Evolutionary conservation across 2,113 vertebrate genomes (phyloP).

Genomic region (Oreocharis arfaki): DNA sequence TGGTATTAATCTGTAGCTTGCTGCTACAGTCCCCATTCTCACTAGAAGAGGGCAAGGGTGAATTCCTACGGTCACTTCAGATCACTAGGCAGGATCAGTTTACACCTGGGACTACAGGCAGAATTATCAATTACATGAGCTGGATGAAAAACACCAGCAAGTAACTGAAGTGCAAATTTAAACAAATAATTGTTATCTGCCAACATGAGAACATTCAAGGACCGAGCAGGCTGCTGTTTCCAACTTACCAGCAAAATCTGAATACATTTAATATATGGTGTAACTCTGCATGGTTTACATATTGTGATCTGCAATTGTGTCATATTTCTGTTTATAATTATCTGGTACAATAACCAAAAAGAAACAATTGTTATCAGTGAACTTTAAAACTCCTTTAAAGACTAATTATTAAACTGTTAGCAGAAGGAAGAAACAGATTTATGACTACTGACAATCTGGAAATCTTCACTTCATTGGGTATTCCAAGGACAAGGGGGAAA

Average conservation of each 20-base stretch:
- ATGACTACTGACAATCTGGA: constrained; percentile 57
- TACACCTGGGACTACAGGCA: not conserved
- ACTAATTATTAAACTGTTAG: constrained; percentile 38
- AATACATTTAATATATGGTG: not conserved
- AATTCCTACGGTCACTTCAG: not conserved
- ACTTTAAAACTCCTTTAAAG: constrained; percentile 28
- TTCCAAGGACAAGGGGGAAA: constrained; percentile 41
- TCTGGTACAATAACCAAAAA: not conserved
- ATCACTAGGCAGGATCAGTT: not conserved
- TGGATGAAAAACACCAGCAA: not conserved
- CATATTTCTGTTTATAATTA: constrained; percentile 13
- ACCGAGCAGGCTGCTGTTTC: not conserved
- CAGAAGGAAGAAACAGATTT: constrained; percentile 59
- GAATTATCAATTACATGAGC: not conserved
- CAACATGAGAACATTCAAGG: not conserved
- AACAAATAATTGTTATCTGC: not conserved
- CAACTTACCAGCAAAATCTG: not conserved
- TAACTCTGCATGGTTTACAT: not conserved
- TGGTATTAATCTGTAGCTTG: not conserved
- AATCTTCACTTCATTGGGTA: constrained; percentile 40
- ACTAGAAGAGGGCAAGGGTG: not conserved
- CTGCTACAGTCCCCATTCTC: not conserved
- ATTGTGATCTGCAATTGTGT: not conserved
- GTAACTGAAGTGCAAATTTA: not conserved
- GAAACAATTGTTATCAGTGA: constrained; percentile 33